These are phyloP conservation scores for Leptosomus discolor DNA, from an alignment of 2,113 vertebrate genomes.

Conservation along the genomic window DNA sequence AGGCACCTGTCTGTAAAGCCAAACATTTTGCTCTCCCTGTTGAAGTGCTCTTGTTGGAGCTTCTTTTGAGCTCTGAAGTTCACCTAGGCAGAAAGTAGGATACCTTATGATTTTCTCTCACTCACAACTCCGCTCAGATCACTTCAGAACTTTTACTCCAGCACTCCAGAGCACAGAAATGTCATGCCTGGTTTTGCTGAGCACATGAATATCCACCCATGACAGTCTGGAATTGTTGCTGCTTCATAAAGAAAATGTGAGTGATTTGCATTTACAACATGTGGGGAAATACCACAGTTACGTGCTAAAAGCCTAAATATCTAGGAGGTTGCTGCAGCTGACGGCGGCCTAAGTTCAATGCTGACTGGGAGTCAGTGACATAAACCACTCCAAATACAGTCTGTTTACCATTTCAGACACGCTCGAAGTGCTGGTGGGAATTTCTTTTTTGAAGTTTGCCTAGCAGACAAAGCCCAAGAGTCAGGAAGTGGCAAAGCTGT, in stretches of 20 bases:
- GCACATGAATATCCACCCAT: neutral
- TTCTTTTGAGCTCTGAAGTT: neutral
- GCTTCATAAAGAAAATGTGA: neutral
- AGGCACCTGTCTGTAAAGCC: neutral
- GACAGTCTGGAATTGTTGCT: neutral
- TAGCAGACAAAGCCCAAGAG: neutral
- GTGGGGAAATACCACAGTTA: neutral
- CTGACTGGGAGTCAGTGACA: neutral
- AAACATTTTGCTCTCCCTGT: neutral
- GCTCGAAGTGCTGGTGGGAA: neutral
- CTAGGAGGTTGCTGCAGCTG: neutral
- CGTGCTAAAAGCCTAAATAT: neutral
- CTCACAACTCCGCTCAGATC: neutral
- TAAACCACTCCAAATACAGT: neutral
- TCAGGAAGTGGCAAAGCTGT: slow-evolving; percentile 31
- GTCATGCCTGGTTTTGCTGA: neutral
- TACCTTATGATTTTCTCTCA: neutral
- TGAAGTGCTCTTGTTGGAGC: neutral
- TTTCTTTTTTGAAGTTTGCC: neutral
- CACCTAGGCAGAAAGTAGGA: neutral
- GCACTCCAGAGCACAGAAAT: neutral
- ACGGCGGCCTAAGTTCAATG: neutral
- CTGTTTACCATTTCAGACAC: neutral
- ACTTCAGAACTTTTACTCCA: neutral
- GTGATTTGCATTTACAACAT: neutral